Conservation (phyloP, 2,797 vertebrate species). For the Anableps anableps region DNA sequence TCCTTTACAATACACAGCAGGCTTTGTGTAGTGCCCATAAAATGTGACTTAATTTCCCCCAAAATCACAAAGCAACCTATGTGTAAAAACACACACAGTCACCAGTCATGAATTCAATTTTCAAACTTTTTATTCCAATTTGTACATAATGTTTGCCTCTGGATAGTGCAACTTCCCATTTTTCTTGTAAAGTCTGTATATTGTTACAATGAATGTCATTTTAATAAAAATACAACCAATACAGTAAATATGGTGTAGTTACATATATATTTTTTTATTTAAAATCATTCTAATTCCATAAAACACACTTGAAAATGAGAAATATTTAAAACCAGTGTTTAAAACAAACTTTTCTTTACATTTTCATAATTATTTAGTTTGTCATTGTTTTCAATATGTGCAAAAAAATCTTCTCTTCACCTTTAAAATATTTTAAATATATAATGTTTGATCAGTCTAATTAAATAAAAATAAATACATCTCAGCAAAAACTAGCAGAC, state of each 20-base stretch:
- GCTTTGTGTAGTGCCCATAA: no score
- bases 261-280: no score
- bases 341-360: not conserved
- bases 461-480: not conserved
- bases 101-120: not conserved
- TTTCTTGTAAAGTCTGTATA: not conserved
- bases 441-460: not conserved
- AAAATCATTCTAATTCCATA: not conserved
- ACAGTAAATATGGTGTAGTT: no score
- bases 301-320: not conserved
- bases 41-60: no score
- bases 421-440: not conserved
- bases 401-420: not conserved
- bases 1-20: no score
- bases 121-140: not conserved
- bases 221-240: no score
- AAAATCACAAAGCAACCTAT: no score
- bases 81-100: no score
- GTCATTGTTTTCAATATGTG: not conserved
- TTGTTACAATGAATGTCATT: no score
- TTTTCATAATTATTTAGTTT: no score
- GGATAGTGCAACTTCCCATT: not conserved
- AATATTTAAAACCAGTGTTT: not conserved
- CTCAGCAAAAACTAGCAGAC: not conserved
- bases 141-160: not conserved